Conservation (phyloP, 2,113 vertebrate species). For the Haliaeetus leucogaster region DNA sequence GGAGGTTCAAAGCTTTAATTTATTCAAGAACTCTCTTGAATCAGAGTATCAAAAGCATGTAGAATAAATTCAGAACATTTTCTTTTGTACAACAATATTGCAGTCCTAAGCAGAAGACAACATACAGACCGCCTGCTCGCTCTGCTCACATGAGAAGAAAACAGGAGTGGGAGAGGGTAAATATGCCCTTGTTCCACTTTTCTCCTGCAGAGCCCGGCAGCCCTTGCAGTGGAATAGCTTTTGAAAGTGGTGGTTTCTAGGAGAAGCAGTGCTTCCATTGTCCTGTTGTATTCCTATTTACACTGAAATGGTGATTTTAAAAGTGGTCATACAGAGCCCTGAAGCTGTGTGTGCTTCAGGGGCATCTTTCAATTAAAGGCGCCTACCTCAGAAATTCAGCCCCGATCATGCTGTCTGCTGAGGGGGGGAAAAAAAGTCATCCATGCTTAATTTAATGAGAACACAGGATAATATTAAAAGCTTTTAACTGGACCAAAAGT, state of each 20-base stretch:
- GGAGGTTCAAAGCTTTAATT: conserved; percentile 54
- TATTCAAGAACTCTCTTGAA: conserved; percentile 41
- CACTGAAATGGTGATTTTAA: not conserved
- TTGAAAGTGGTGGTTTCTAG: not conserved
- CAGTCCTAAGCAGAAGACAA: not conserved
- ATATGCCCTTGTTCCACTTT: not conserved
- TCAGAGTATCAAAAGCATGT: conserved; percentile 8
- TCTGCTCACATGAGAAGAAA: not conserved
- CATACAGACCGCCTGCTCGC: not conserved
- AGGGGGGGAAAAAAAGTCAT: not conserved
- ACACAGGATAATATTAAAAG: not conserved
- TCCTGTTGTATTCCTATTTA: not conserved
- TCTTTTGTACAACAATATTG: not conserved
- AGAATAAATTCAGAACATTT: not conserved
- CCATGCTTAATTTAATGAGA: not conserved
- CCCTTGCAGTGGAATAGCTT: not conserved
- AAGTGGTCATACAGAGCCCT: not conserved
- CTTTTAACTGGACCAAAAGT: not conserved
- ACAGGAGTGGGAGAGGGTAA: not conserved
- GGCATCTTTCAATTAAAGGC: not conserved
- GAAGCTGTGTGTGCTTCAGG: not conserved
- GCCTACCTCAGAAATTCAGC: not conserved
- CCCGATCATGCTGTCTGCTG: not conserved
- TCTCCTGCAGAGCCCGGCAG: not conserved
- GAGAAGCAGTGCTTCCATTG: not conserved